Evolutionary conservation across 2,797 vertebrate genomes (phyloP), one percentile per base, ranked within the genome.

Genomic region (Syngnathus rostellatus): DNA sequence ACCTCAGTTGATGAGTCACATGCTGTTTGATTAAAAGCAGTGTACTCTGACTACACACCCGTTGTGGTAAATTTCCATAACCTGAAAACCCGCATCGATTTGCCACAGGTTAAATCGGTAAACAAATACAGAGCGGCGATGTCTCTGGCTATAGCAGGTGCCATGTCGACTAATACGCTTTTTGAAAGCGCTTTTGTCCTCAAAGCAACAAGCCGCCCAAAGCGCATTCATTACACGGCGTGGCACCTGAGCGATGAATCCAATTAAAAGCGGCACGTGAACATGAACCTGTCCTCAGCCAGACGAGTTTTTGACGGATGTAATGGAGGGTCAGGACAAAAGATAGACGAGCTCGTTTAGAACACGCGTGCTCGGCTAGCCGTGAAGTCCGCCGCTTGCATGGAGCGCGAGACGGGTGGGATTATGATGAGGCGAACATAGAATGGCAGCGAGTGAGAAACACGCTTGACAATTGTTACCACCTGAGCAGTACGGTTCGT

Each of bases 211-310:
- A 54, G 11, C 21, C 53, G 10, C 53, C 53, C 53, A 25, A 54
- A 54, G 21, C 53, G 5, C 53, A 54, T 25, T 54, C 9, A 25
- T 23, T 54, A 11, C 53, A 54, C 4, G 10, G 83, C 72, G 85
- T 72, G 19, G 84, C 72, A 86, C 74, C 75, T 54, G 71, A 74
- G 77, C 78, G 82, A 86, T 87, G 86, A 86, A 48, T 70, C 77
- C 81, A 78, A 87, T 87, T 78, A 74, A 85, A 83, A 78, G 64
- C 57, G 40, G 76, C 64, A 70, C 69, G 79, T 77, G 74, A 70
- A 50, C 72, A 57, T 72, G 21, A 12, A 66, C 60, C 68, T 76
- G 65, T 75, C 25, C 23, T 14, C 62, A 71, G 76, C 62, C 69
- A 64, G 68, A 71, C 76, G 70, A 75, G 64, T 78, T 62, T 70